phyloP scores from a whole-genome alignment of 2,797 vertebrate species.

The Falco biarmicus region DNA sequence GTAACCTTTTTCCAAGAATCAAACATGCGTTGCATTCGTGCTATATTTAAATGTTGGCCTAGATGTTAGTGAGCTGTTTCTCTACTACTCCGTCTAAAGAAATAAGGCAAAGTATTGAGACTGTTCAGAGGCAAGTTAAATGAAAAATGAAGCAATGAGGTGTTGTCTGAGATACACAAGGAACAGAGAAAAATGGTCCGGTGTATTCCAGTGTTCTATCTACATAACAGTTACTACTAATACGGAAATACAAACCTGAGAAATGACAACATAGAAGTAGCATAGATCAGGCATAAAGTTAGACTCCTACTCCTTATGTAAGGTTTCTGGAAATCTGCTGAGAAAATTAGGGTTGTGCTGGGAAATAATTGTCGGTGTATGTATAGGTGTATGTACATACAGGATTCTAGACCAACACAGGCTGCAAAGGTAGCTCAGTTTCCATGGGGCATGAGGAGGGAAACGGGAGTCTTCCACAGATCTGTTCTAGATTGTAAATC shows the following conservation, averaged over 20 bases:
- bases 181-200: fast-evolving
- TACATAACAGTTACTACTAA: not conserved
- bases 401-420: not conserved
- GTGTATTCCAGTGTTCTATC: not conserved
- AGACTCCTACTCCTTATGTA: not conserved
- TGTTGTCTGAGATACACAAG: not conserved
- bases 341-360: not conserved
- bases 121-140: not conserved
- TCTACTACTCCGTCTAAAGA: not conserved
- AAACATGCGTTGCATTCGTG: not conserved
- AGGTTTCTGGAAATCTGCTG: not conserved
- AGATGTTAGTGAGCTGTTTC: not conserved
- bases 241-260: not conserved
- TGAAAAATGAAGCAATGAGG: not conserved
- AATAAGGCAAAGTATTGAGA: not conserved
- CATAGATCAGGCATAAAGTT: not conserved
- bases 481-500: not conserved
- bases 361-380: not conserved
- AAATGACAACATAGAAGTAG: not conserved
- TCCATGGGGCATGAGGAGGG: not conserved
- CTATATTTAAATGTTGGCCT: not conserved
- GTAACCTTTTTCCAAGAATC: not conserved
- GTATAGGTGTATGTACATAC: not conserved
- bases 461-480: not conserved
- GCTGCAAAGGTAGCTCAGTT: not conserved